Base-by-base conservation (phyloP, 2,888 invertebrate species). In the Dicranocentrus wangi region DNA sequence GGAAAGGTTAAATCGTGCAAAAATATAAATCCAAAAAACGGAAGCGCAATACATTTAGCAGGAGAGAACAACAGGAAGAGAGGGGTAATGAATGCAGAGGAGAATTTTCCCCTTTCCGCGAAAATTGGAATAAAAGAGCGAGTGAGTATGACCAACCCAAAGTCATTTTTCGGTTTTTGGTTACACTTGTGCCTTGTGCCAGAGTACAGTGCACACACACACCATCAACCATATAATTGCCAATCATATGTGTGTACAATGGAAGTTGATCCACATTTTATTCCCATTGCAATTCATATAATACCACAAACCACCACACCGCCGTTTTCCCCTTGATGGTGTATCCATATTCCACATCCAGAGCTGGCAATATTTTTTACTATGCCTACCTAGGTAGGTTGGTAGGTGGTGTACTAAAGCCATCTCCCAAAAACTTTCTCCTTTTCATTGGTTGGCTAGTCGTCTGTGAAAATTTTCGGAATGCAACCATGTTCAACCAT, bases 1-100 rank as follows among this genome's bases (percentile, higher is more conserved):
- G n/a, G n/a, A 71, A 60, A 19, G 60, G 58, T 70, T 70, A 55
- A 71, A 71, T 71, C 61, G 71, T 71, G 71, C 47, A 61, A 71
- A 71, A 60, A 58, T 70, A 15, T 42, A 32, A 32, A 72, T n/a
- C n/a, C n/a, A 63, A 63, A 1, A 10, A 39, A 39, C 55, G 55
- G 70, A 70, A 70, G 42, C 70, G 61, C 60, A 47, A 61, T 25
- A 42, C 60, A 61, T 58, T 60, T 58, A 10, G 27, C 58, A 13
- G 58, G 42, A 71, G 13, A 27, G 27, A 60, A 71, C 19, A 15
- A 53, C 17, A 8, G 19, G 19, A 51, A 0, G n/a, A 7, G 10
- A 58, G n/a, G 13, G 21, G 39, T 23, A 69, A 68, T 28, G 68
- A 39, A 68, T 27, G 19, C 25, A 23, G 5, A 25, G 25, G 21